Evolutionary conservation across 2,113 vertebrate genomes (phyloP).

Genomic region (Etia nguti): DNA sequence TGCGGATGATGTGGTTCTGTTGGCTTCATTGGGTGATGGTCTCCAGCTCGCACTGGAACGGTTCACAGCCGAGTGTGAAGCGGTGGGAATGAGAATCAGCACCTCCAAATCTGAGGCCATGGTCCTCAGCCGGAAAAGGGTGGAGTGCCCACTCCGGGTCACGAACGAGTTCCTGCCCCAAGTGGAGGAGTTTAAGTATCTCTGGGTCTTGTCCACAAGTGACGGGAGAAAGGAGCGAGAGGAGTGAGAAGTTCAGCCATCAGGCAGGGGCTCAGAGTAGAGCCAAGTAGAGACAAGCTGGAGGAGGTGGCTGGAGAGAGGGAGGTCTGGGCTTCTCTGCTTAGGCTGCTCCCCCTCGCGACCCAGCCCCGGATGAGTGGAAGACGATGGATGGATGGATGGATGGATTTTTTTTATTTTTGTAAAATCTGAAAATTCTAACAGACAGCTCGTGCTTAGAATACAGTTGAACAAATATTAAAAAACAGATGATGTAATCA

Average conservation of each 20-base stretch:
- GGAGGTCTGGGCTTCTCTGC: neutral
- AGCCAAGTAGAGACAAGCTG: neutral
- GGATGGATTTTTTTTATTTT: neutral
- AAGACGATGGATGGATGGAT: neutral
- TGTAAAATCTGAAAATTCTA: neutral
- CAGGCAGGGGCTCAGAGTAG: neutral
- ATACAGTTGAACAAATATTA: neutral
- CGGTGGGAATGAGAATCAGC: neutral
- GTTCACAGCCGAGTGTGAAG: neutral
- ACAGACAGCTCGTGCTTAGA: neutral
- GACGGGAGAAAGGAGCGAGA: neutral
- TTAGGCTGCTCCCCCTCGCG: neutral
- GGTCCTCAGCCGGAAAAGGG: neutral
- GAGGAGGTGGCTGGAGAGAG: rapidly evolving
- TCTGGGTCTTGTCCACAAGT: neutral
- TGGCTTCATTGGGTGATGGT: too few relatives aligned
- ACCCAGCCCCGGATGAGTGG: neutral
- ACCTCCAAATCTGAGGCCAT: neutral
- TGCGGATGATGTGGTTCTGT: too few relatives aligned
- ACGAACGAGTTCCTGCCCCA: neutral
- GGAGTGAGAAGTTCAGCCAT: neutral
- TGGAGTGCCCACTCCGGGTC: neutral
- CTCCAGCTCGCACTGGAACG: neutral
- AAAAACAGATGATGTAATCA: neutral
- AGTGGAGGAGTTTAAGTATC: neutral